Percentiles rank a stretch among this genome's conserved stretches.
Evolutionary conservation across 1,140 invertebrate genomes (phyloP).

Genomic region (Neelides sp.): DNA sequence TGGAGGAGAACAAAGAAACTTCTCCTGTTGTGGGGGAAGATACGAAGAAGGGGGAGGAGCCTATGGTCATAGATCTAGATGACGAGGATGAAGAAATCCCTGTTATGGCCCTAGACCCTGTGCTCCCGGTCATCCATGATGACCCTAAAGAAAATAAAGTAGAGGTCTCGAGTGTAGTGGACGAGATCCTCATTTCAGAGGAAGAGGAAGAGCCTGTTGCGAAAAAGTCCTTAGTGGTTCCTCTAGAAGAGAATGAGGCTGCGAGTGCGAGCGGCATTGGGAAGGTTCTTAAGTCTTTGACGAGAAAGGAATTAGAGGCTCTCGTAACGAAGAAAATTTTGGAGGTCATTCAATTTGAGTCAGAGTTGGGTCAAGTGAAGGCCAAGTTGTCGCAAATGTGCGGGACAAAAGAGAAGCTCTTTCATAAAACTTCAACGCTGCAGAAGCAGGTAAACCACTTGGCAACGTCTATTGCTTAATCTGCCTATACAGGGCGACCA

Average conservation of each 20-base stretch:
- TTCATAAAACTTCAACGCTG: constrained; percentile 7
- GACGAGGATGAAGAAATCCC: not conserved
- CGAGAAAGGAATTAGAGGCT: constrained; percentile 14
- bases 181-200: constrained; percentile 1
- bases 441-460: constrained; percentile 24
- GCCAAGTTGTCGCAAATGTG: constrained; percentile 10
- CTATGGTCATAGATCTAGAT: too few species aligned
- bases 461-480: too few species aligned
- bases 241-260: not conserved
- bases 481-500: too few species aligned
- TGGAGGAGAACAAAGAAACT: too few species aligned
- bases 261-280: not conserved
- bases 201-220: constrained; percentile 11
- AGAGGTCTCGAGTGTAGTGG: not conserved
- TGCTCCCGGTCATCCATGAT: too few species aligned
- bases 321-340: constrained; percentile 19
- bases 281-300: not conserved
- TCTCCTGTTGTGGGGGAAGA: too few species aligned
- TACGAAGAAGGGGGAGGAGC: too few species aligned
- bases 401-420: constrained; percentile 15
- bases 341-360: constrained; percentile 12
- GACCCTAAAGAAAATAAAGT: not conserved
- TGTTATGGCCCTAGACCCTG: too few species aligned
- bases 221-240: too few species aligned
- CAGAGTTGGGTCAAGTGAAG: constrained; percentile 7